A percentile compares a stretch with the other conserved stretches of the same genome.
Evolutionary conservation across 1,140 invertebrate species (phyloP).

Genomic region (Mercenaria mercenaria): DNA sequence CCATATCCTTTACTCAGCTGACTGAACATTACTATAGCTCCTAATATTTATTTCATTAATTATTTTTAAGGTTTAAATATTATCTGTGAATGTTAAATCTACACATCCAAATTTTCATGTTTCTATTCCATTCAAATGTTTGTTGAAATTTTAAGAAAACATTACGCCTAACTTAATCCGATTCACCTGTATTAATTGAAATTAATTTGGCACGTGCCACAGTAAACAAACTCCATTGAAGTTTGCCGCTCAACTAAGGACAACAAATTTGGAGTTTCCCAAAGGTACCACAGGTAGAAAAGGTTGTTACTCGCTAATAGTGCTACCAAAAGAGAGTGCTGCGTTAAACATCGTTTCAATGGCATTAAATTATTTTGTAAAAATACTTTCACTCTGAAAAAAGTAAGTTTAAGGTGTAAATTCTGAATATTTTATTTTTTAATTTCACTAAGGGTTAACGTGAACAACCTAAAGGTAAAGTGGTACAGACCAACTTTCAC

Average conservation of each 20-base stretch:
- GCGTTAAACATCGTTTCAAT: too few species aligned
- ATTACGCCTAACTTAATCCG: not conserved
- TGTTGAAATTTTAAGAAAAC: too few species aligned
- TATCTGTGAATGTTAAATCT: not conserved
- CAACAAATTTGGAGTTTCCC: not conserved
- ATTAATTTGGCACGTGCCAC: slow-evolving; percentile 17
- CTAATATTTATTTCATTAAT: not conserved
- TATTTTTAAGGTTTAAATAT: not conserved
- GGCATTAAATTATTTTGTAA: too few species aligned
- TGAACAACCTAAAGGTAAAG: not conserved
- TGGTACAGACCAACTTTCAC: slow-evolving; percentile 68
- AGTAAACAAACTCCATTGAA: slow-evolving; percentile 34
- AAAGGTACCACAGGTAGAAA: not conserved
- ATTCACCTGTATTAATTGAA: not conserved
- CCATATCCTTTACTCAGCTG: slow-evolving; percentile 78
- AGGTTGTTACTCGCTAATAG: not conserved
- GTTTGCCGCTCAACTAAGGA: slow-evolving; percentile 47
- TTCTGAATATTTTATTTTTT: too few species aligned
- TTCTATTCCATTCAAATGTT: too few species aligned
- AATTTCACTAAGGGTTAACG: too few species aligned
- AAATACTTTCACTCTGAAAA: too few species aligned
- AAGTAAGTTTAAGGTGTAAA: too few species aligned
- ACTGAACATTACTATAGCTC: slow-evolving; percentile 72
- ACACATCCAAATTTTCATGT: too few species aligned
- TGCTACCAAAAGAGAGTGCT: too few species aligned